Evolutionary conservation across 2,797 vertebrate genomes (phyloP), one percentile per base, ranked within the genome.

Genomic region (Perodicticus potto): DNA sequence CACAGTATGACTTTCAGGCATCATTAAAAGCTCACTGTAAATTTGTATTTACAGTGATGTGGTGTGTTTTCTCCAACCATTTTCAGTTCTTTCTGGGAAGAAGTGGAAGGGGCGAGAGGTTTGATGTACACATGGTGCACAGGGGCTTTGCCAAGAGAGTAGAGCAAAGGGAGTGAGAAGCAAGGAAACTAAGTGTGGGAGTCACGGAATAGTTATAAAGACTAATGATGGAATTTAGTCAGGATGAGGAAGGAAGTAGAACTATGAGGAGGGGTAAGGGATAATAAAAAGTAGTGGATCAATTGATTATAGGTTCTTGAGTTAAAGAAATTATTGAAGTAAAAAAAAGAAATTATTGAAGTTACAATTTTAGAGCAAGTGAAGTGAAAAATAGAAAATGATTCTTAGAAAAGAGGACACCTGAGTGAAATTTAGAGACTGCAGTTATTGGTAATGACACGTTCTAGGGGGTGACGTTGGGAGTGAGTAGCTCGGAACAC

Each of bases 11-110:
- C 73, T 83, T 73, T 40, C 7, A 89, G 70, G 27, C 59, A 53
- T 84, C 16, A 0, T 84, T 78, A 69, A 96, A 92, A 92, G 12
- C 23, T 86, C 34, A 37, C 5, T 70, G 82, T 59, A 95, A 43
- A 80, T 57, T 87, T 87, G 37, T 17, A 70, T 83, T 80, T 74
- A 57, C 13, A 89, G 8, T 45, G 72, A 32, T 87, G 12, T 0
- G 22, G 7, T 70, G 2, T 59, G 12, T 63, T 96, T 65, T 29
- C 72, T 90, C 32, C 3, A 84, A 16, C 17, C 11, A 63, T 57
- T 8, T 63, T 93, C 43, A 84, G 29, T 80, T 80, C 49, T 25
- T 12, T 77, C 16, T 53, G 27, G n/a, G 9, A 3, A 59, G 69
- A 61, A 74, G 14, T 29, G 3, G 25, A 81, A 94, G 55, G 7